phyloP scores from a whole-genome alignment of 2,113 vertebrate species.

The Catharus bicknelli region DNA sequence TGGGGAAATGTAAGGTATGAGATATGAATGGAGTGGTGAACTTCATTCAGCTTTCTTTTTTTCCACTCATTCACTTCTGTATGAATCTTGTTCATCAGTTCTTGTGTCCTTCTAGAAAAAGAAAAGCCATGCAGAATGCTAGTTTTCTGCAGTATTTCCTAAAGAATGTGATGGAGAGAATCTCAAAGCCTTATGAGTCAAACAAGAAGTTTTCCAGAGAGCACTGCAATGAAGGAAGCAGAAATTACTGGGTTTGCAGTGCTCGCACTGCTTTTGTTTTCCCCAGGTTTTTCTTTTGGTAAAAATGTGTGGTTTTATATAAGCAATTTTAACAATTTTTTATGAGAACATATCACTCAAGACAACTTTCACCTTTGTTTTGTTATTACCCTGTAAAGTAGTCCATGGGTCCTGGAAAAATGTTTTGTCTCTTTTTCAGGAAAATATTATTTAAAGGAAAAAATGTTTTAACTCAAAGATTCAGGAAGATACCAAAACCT shows the following conservation, averaged over 20 bases:
- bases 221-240: not conserved
- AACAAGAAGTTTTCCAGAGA: not conserved
- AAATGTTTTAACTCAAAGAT: not conserved
- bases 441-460: not conserved
- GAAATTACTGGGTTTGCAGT: not conserved
- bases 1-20: not conserved
- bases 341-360: not conserved
- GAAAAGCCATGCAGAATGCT: not conserved
- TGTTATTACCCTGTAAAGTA: not conserved
- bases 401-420: not conserved
- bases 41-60: not conserved
- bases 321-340: not conserved
- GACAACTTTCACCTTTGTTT: not conserved
- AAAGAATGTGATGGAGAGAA: not conserved
- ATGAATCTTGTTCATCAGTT: not conserved
- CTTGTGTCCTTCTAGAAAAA: not conserved
- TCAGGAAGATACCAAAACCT: not conserved
- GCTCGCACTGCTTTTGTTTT: not conserved
- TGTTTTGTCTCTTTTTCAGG: not conserved
- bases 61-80: not conserved
- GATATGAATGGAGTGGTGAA: not conserved
- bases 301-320: accelerated
- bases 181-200: not conserved
- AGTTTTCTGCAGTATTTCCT: not conserved
- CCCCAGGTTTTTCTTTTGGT: not conserved